Evolutionary conservation across 2,113 vertebrate species (phyloP).

Genomic region (Leptosomus discolor): DNA sequence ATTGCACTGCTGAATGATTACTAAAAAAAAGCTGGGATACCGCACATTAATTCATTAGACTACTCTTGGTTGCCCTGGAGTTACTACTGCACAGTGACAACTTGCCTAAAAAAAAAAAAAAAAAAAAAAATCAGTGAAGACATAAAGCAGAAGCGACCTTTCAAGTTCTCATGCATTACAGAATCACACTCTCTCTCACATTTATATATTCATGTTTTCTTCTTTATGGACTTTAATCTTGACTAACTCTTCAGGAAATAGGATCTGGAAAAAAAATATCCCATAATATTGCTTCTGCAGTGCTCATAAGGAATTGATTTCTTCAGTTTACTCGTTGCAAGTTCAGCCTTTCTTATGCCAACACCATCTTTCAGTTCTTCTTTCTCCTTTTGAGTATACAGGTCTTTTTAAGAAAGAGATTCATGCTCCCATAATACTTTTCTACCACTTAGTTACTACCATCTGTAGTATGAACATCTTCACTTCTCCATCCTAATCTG

Average conservation of each 20-base stretch:
- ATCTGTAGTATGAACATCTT: background rate
- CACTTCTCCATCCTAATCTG: background rate
- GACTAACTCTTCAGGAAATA: background rate
- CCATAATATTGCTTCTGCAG: background rate
- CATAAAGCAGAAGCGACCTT: background rate
- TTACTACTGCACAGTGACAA: background rate
- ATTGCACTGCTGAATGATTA: background rate
- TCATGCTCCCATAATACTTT: background rate
- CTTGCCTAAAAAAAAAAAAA: background rate
- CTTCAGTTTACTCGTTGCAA: background rate
- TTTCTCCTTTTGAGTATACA: background rate
- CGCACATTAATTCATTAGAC: background rate
- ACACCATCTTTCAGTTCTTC: background rate
- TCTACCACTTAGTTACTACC: background rate
- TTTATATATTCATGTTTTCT: background rate
- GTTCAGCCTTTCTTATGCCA: background rate
- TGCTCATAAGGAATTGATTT: background rate
- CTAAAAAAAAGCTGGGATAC: background rate
- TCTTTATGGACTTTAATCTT: background rate
- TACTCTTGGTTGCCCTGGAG: background rate
- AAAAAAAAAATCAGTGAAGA: too few species aligned
- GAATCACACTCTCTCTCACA: background rate
- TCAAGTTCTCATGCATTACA: background rate
- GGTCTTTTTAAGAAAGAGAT: background rate
- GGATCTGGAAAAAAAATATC: accelerated